Conservation (phyloP, 2,113 vertebrate genomes). For the Stegostoma tigrinum region DNA sequence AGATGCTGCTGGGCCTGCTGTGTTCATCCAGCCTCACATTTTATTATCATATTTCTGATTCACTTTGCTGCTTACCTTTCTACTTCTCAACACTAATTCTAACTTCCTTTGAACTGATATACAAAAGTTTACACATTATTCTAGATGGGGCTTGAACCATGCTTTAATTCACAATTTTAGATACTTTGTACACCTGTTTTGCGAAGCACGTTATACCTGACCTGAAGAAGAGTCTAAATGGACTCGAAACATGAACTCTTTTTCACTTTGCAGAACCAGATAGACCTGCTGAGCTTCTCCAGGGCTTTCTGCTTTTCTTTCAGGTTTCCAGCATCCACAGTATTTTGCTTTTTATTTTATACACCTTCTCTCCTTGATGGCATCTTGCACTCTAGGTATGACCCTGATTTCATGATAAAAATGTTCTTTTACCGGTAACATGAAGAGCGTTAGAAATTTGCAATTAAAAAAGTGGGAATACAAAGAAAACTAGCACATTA, state of each 20-base stretch:
- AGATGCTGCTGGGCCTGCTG: no score
- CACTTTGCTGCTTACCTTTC: not conserved
- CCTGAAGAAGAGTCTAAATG: no score
- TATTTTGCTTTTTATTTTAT: not conserved
- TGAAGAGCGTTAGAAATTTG: not conserved
- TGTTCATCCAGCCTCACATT: no score
- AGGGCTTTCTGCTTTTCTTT: no score
- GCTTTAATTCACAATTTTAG: not conserved
- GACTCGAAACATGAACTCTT: no score
- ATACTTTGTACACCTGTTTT: no score
- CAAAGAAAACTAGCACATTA: not conserved
- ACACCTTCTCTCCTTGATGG: not conserved
- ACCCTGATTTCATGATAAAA: not conserved
- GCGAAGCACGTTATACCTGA: no score
- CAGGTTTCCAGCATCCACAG: no score
- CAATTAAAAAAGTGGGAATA: not conserved
- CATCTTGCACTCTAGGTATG: not conserved
- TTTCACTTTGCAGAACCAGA: no score
- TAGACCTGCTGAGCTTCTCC: no score
- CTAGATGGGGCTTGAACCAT: not conserved
- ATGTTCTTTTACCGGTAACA: not conserved
- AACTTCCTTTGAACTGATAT: not conserved
- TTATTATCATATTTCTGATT: not conserved
- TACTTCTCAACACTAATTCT: not conserved
- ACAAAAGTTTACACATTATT: not conserved